Evolutionary conservation across 2,797 vertebrate species (phyloP).

Genomic region (Amblyopsis hoosieri): DNA sequence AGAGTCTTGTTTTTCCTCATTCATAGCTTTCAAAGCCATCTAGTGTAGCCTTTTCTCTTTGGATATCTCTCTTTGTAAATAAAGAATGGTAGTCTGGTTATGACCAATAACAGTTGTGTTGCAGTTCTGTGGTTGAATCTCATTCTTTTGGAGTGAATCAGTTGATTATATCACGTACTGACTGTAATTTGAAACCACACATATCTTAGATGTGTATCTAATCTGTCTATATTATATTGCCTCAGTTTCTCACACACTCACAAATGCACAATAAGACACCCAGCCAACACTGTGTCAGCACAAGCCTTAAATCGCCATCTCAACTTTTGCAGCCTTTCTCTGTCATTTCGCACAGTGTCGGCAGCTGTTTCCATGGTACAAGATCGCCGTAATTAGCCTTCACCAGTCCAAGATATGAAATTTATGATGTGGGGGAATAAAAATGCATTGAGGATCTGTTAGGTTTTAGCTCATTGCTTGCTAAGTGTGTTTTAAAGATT

Average conservation of each 20-base stretch:
- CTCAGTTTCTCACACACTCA: conserved; percentile 15
- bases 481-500: conserved; percentile 45
- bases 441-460: conserved; percentile 54
- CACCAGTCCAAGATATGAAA: conserved; percentile 55
- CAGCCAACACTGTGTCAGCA: conserved; percentile 15
- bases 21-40: background rate
- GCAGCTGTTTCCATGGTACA: conserved; percentile 41
- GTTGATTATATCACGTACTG: background rate
- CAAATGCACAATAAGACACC: background rate
- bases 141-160: background rate
- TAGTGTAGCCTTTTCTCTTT: background rate
- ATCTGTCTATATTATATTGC: too few species aligned
- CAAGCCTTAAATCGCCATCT: conserved; percentile 21
- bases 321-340: conserved; percentile 42
- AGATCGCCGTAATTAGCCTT: conserved; percentile 48
- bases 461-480: conserved; percentile 47
- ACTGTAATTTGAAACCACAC: background rate
- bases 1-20: background rate
- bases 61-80: background rate
- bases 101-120: background rate
- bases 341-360: conserved; percentile 56
- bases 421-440: conserved; percentile 64
- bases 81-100: conserved; percentile 9
- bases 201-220: background rate
- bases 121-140: background rate